Percentiles rank a stretch among this genome's conserved stretches.
Conservation (phyloP, 1,140 invertebrate species). For the Calephelis virginiensis region DNA sequence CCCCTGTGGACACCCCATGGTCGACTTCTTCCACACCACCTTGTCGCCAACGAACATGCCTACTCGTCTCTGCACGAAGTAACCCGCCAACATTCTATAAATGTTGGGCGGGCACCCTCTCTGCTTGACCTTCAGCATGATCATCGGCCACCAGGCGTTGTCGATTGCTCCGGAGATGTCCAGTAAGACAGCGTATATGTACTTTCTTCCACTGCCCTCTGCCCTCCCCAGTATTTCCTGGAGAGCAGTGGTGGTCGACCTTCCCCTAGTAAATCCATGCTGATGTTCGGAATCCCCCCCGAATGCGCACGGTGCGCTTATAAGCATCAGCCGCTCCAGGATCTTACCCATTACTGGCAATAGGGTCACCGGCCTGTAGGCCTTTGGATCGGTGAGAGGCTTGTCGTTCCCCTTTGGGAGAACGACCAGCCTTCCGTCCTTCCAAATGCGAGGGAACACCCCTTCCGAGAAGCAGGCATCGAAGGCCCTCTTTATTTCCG, state of each 20-base stretch:
- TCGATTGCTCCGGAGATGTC: too few species aligned
- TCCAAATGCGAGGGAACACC: not conserved
- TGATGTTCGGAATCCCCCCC: not conserved
- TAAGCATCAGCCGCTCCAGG: not conserved
- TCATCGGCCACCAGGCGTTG: too few species aligned
- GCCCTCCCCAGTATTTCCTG: too few species aligned
- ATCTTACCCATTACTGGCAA: not conserved
- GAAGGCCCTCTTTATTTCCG: not conserved
- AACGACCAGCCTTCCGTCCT: not conserved
- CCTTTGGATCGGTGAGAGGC: not conserved
- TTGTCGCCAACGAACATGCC: not conserved
- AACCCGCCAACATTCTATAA: too few species aligned
- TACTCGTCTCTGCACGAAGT: too few species aligned
- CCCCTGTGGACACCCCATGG: not conserved
- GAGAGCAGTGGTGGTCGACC: too few species aligned
- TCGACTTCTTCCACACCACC: not conserved
- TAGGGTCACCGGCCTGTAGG: not conserved
- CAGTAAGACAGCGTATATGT: too few species aligned
- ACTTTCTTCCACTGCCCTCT: too few species aligned
- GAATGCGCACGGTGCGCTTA: not conserved
- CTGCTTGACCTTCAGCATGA: too few species aligned
- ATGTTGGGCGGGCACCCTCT: too few species aligned
- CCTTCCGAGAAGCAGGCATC: not conserved
- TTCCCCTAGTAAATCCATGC: not conserved
- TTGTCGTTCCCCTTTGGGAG: not conserved